Conservation (phyloP, 2,888 invertebrate genomes). For the Chesias legatella region DNA sequence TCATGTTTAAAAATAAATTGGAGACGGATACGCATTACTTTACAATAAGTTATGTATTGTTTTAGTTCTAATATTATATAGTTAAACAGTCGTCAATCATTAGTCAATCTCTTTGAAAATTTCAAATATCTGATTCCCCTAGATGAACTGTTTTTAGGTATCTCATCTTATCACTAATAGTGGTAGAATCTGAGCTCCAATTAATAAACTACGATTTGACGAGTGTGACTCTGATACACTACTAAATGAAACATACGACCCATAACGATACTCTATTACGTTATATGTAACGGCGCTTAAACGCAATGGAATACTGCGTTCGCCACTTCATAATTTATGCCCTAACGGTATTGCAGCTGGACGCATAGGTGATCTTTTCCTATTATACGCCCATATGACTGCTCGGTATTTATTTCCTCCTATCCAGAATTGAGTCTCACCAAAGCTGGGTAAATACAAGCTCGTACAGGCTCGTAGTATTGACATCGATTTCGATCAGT, state of each 20-base stretch:
- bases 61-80: too few relatives aligned
- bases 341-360: constrained; percentile 8
- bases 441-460: constrained; percentile 6
- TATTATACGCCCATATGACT: constrained; percentile 5
- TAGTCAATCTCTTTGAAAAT: too few relatives aligned
- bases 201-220: neutral
- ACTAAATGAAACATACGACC: constrained; percentile 10
- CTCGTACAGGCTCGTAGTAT: constrained; percentile 14
- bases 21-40: too few relatives aligned
- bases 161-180: too few relatives aligned
- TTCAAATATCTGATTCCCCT: too few relatives aligned
- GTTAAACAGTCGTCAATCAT: too few relatives aligned
- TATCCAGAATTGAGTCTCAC: constrained; percentile 3
- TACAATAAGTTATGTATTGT: too few relatives aligned
- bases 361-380: constrained; percentile 17
- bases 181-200: too few relatives aligned
- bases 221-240: neutral
- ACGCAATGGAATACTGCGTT: constrained; percentile 11
- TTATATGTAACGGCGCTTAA: constrained; percentile 9
- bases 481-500: constrained; percentile 56
- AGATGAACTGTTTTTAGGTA: too few relatives aligned
- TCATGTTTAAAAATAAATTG: too few relatives aligned
- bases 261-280: constrained; percentile 14
- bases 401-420: constrained; percentile 10
- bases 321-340: constrained; percentile 16